Evolutionary conservation across 2,888 invertebrate species (phyloP), one percentile per base, ranked within the genome.

Genomic region (Hemaris fuciformis): DNA sequence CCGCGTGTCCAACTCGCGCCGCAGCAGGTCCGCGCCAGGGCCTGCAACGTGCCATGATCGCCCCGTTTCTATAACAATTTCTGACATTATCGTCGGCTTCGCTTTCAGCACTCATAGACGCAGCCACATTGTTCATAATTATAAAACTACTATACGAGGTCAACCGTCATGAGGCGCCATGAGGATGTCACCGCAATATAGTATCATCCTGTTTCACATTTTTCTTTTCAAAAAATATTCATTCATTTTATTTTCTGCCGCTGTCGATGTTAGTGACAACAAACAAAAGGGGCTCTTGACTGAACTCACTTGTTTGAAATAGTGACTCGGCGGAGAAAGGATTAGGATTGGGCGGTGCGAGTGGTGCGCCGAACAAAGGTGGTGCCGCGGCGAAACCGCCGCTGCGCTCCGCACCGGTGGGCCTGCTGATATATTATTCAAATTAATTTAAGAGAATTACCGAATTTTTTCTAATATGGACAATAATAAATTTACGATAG

Each of bases 301-400:
- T 53, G 27, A 43, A 78, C 95, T 96, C 93, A 95, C 96, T 97
- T 72, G 96, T 94, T 92, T 97, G 97, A 85, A 97, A 97, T 68
- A 97, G 94, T 76, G 97, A 97, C 85, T 97, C 97, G 6, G 97
- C 97, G 10, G 97, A 97, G 89, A 97, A 97, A 0, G 97, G 97
- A 87, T 96, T 97, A 7, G 97, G 96, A 80, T 96, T 96, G 60
- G 94, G 89, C 65, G 93, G 89, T 64, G 94, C 93, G 31, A 95
- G 85, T 41, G 95, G 95, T 56, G 96, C 93, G 15, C 96, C 94
- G 80, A 96, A 95, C 75, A 96, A 93, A 66, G 94, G 95, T 70
- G 94, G 95, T 74, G 94, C 95, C 77, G 93, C 95, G 76, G 94
- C 89, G 76, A 95, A 93, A 81, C 93, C 91, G 79, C 93, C 85